phyloP scores from a whole-genome alignment of 2,797 vertebrate genomes.

The Crypturellus tataupa region DNA sequence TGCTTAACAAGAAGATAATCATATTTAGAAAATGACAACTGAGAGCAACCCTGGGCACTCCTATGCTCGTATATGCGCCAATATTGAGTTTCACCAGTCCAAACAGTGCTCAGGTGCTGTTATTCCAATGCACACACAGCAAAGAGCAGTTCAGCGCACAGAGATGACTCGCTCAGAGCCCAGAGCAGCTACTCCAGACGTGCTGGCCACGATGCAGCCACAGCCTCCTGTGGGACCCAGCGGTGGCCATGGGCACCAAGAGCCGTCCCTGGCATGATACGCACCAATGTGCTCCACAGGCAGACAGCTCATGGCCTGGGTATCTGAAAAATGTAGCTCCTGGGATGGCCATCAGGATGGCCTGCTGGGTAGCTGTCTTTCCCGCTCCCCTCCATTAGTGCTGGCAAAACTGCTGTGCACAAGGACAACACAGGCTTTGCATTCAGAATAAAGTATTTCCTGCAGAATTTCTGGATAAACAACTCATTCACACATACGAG shows the following conservation, averaged over 20 bases:
- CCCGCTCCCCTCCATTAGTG: fast-evolving
- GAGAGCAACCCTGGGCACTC: background rate
- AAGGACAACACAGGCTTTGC: background rate
- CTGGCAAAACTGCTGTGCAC: background rate
- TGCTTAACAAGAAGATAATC: too few species aligned
- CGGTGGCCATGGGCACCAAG: too few species aligned
- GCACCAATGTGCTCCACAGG: background rate
- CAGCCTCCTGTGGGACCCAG: background rate
- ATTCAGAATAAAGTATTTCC: background rate
- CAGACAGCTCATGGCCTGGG: background rate
- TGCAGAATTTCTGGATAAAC: background rate
- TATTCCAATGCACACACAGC: background rate
- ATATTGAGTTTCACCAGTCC: background rate
- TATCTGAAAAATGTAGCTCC: background rate
- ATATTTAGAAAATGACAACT: background rate
- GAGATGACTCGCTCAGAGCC: background rate
- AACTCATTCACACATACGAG: background rate
- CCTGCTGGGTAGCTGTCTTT: background rate
- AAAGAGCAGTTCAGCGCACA: background rate
- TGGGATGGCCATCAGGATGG: too few species aligned
- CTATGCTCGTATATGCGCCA: background rate
- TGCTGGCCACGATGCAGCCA: fast-evolving
- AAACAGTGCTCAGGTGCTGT: background rate
- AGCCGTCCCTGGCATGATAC: background rate
- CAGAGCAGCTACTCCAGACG: background rate